These are phyloP conservation scores for Drosophila setifemur DNA, from an alignment of 1,140 invertebrate species.

Conservation along the genomic window DNA sequence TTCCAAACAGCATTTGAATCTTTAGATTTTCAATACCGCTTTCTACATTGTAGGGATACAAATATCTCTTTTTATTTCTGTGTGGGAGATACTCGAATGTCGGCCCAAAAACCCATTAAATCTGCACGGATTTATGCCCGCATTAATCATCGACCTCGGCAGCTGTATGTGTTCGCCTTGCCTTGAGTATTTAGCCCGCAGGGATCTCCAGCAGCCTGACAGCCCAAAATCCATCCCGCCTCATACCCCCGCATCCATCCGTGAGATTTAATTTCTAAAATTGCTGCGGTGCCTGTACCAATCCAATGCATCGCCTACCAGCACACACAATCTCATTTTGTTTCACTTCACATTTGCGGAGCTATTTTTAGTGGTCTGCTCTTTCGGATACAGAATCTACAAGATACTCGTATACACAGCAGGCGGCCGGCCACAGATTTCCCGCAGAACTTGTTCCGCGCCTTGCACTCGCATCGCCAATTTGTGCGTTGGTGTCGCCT, in stretches of 20 bases:
- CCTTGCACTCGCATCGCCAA: constrained; percentile 45
- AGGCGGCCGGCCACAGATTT: constrained; percentile 15
- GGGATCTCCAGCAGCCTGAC: constrained; percentile 37
- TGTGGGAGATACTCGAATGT: constrained; percentile 9
- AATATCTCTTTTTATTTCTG: constrained; percentile 1
- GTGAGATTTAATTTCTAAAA: constrained; percentile 71
- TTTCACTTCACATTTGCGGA: constrained; percentile 63
- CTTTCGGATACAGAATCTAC: constrained; percentile 37
- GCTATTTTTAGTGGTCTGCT: constrained; percentile 69
- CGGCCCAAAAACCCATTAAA: constrained; percentile 33
- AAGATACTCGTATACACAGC: constrained; percentile 36
- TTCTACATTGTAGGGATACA: not conserved
- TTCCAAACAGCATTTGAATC: constrained; percentile 6
- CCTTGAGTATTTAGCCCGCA: constrained; percentile 23
- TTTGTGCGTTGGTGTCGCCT: constrained; percentile 49
- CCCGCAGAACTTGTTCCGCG: constrained; percentile 47
- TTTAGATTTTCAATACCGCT: not conserved
- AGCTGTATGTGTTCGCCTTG: constrained; percentile 7
- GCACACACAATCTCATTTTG: constrained; percentile 66
- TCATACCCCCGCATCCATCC: constrained; percentile 36
- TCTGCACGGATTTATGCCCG: constrained; percentile 52
- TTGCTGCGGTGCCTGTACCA: constrained; percentile 40
- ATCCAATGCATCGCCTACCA: constrained; percentile 50
- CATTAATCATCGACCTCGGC: constrained; percentile 40
- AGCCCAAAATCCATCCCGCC: constrained; percentile 10